Conservation (phyloP, 2,113 vertebrate species). For the Callionymus lyra region DNA sequence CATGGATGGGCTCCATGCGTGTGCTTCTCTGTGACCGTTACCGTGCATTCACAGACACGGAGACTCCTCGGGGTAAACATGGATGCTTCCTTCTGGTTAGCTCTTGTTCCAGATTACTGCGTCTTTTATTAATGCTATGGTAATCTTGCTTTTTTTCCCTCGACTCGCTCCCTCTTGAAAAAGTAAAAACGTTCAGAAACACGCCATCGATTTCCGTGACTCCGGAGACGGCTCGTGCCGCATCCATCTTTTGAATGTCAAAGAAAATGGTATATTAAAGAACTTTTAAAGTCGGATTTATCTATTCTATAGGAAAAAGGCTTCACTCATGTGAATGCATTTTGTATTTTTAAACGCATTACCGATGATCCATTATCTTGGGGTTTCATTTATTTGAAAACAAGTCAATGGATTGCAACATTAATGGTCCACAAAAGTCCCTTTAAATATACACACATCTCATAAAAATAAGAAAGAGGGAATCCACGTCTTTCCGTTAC, state of each 20-base stretch:
- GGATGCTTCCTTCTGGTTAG: conserved; percentile 54
- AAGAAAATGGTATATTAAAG: conserved; percentile 35
- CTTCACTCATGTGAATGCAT: too few species aligned
- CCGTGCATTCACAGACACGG: conserved; percentile 8
- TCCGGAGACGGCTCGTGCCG: conserved; percentile 47
- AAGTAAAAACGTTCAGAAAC: conserved; percentile 35
- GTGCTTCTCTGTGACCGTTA: conserved; percentile 1
- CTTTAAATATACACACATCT: too few species aligned
- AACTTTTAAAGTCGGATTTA: conserved; percentile 29
- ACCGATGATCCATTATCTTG: too few species aligned
- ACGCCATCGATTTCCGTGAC: conserved; percentile 46
- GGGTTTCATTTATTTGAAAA: too few species aligned
- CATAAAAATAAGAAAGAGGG: too few species aligned
- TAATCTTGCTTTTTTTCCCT: conserved; percentile 46
- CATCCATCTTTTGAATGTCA: background rate
- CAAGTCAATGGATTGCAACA: too few species aligned
- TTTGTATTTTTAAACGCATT: too few species aligned
- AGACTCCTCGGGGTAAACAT: conserved; percentile 42
- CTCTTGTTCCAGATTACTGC: conserved; percentile 57
- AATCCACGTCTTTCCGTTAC: too few species aligned
- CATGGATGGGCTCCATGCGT: conserved; percentile 35
- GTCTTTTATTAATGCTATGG: conserved; percentile 62
- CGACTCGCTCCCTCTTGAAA: conserved; percentile 27
- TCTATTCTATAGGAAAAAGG: too few species aligned
- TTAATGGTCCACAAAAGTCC: too few species aligned